Percentiles rank a stretch among this genome's conserved stretches.
phyloP scores from a whole-genome alignment of 1,140 invertebrate species.

The Ephestia elutella region DNA sequence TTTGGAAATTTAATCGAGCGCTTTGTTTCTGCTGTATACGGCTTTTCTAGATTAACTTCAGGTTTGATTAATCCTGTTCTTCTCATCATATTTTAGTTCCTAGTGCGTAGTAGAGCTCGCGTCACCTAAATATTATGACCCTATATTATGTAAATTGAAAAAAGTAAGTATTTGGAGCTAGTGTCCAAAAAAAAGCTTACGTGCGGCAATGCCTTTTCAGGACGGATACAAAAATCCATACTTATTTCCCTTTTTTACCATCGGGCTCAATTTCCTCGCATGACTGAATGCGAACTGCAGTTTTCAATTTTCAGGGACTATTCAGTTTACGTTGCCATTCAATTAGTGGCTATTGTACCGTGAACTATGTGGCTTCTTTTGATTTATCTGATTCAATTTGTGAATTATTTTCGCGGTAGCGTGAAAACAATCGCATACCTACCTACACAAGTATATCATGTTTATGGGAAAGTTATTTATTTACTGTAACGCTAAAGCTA shows the following conservation, averaged over 20 bases:
- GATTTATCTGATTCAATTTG: not conserved
- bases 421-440: no score
- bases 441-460: no score
- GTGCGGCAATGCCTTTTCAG: not conserved
- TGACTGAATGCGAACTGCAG: not conserved
- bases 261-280: not conserved
- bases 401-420: not conserved
- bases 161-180: no score
- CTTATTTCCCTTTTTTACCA: not conserved
- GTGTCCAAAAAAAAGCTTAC: no score
- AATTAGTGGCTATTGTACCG: constrained; percentile 31
- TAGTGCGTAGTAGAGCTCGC: no score
- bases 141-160: no score
- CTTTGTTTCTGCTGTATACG: not conserved
- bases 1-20: not conserved
- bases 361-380: constrained; percentile 13
- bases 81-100: no score
- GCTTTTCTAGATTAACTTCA: no score
- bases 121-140: no score
- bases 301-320: constrained; percentile 2
- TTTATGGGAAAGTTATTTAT: no score
- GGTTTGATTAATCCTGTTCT: no score
- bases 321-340: constrained; percentile 15
- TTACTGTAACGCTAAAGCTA: no score
- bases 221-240: not conserved